Base-by-base conservation (phyloP, 2,888 invertebrate genomes). In the Nesidiocoris tenuis region DNA sequence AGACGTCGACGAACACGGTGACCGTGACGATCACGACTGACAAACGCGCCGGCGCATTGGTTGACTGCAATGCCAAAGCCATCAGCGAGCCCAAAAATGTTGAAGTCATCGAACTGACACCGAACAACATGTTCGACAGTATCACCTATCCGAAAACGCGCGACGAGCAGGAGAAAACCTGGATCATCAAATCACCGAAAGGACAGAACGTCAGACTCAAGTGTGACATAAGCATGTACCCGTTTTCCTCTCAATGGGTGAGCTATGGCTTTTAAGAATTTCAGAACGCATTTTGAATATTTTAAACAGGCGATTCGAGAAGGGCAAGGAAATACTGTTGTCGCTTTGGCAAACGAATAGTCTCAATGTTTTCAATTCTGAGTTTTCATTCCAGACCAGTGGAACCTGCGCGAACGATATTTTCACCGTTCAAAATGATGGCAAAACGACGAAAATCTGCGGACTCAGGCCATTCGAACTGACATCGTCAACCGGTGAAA, bases 151-250 rank as follows among this genome's bases (percentile, higher is more conserved):
- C 70, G 16, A 19, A 70, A 1, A 25, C 25, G 0, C 17, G 59
- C 2, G 59, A 59, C 17, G 57, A 57, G 12, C 25, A 59, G 9
- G 59, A 16, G 16, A 70, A 70, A 59, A 12, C 24, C 7, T 70
- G 70, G 70, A 57, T 21, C 2, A 25, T 70, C 24, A 59, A 17
- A 24, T 70, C 70, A n/a, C n/a, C n/a, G n/a, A n/a, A n/a, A n/a
- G n/a, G n/a, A n/a, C n/a, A n/a, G n/a, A n/a, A n/a, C n/a, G n/a
- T n/a, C n/a, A n/a, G n/a, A n/a, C n/a, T n/a, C n/a, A n/a, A n/a
- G n/a, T n/a, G n/a, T n/a, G n/a, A n/a, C n/a, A n/a, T n/a, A n/a
- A n/a, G n/a, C n/a, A n/a, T n/a, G n/a, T n/a, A n/a, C n/a, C n/a
- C n/a, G n/a, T n/a, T n/a, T n/a, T n/a, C n/a, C n/a, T n/a, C n/a